Percentiles rank a stretch among this genome's conserved stretches.
Conservation (phyloP, 2,797 vertebrate species). For the Sebastes flavidus region DNA sequence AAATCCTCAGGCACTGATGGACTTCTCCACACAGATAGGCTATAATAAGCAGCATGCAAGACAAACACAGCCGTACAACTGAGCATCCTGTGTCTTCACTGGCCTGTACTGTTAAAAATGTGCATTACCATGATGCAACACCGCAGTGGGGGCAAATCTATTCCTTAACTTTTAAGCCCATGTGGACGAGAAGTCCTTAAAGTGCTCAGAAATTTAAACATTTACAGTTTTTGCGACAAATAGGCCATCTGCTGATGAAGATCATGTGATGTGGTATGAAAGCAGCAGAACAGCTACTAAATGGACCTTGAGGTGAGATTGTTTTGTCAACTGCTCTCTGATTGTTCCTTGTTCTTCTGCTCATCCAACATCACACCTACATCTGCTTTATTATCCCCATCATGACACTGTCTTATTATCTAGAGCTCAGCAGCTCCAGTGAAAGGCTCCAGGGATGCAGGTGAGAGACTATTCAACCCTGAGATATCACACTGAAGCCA, state of each 20-base stretch:
- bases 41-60: background rate
- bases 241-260: no score
- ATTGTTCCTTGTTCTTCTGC: background rate
- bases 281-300: background rate
- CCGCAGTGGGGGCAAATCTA: background rate
- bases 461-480: background rate
- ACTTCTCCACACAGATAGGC: constrained; percentile 2
- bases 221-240: no score
- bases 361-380: background rate
- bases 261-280: no score
- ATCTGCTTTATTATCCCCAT: background rate
- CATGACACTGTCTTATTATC: background rate
- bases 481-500: background rate
- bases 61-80: background rate
- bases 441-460: background rate
- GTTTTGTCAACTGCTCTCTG: background rate
- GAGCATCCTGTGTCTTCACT: background rate
- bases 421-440: background rate
- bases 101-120: background rate
- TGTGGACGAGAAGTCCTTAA: no score
- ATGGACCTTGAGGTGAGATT: background rate
- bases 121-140: background rate
- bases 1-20: constrained; percentile 29
- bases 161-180: no score
- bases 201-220: no score